Conservation (phyloP, 1,140 invertebrate genomes). For the Trichomalopsis sarcophagae region DNA sequence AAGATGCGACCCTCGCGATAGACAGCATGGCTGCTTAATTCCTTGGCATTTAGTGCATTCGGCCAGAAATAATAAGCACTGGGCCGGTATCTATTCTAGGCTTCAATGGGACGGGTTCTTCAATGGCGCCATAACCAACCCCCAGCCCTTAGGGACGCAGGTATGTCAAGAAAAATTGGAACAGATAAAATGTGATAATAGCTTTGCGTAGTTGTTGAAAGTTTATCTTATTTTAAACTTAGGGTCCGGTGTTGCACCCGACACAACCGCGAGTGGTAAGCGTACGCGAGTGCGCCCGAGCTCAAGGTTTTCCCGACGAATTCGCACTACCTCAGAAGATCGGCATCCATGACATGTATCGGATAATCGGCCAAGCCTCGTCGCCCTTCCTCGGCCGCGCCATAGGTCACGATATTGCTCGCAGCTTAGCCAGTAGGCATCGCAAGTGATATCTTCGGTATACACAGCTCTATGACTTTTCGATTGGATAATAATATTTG, state of each 20-base stretch:
- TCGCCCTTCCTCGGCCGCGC: constrained; percentile 87
- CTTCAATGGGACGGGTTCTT: constrained; percentile 91
- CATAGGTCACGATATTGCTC: constrained; percentile 82
- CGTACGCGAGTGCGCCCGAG: constrained; percentile 86
- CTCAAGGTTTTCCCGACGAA: constrained; percentile 89
- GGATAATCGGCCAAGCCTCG: constrained; percentile 92
- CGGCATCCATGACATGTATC: constrained; percentile 81
- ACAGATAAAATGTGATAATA: neutral
- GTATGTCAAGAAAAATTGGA: constrained; percentile 60
- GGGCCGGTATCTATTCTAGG: constrained; percentile 84
- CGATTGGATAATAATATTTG: neutral
- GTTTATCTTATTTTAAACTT: neutral
- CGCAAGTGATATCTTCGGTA: neutral
- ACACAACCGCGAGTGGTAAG: constrained; percentile 30
- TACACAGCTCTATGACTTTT: neutral
- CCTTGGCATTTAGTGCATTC: constrained; percentile 95
- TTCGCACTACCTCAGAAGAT: constrained; percentile 86
- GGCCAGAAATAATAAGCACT: constrained; percentile 89
- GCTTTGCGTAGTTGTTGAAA: neutral
- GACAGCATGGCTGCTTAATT: constrained; percentile 89
- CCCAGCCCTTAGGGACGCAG: constrained; percentile 92
- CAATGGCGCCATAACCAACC: constrained; percentile 90
- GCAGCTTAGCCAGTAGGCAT: neutral
- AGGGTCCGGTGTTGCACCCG: constrained; percentile 50
- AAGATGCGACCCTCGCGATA: constrained; percentile 82